Conservation (phyloP, 1,140 invertebrate species). For the Hylaeus anthracinus region DNA sequence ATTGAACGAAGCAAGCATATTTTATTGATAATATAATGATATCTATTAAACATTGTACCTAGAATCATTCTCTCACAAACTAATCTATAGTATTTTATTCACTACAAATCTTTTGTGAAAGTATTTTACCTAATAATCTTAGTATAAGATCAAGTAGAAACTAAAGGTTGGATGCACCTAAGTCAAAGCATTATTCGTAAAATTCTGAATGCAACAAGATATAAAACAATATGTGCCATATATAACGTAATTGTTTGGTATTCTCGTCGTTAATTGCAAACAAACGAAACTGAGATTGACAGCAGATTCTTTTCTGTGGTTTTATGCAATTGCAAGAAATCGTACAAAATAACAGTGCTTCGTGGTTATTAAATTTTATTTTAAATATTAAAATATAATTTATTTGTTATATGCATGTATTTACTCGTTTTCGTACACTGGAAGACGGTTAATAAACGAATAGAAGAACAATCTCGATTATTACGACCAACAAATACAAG, state of each 20-base stretch:
- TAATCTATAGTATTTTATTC: constrained; percentile 4
- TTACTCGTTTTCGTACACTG: constrained; percentile 36
- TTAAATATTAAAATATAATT: constrained; percentile 10
- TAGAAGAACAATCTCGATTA: not conserved
- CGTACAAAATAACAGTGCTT: constrained; percentile 14
- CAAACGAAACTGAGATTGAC: not conserved
- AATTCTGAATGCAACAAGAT: constrained; percentile 1
- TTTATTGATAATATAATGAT: constrained; percentile 8
- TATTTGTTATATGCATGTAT: constrained; percentile 29
- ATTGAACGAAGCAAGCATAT: constrained; percentile 30
- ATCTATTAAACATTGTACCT: constrained; percentile 12
- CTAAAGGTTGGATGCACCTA: constrained; percentile 3
- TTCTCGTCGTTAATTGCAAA: not conserved
- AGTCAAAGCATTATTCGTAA: not conserved
- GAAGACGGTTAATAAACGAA: not conserved
- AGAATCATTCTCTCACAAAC: constrained; percentile 13
- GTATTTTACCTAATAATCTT: not conserved
- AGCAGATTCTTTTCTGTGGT: not conserved
- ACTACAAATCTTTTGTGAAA: not conserved
- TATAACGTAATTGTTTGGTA: not conserved
- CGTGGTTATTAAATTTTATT: constrained; percentile 5
- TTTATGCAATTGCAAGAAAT: not conserved
- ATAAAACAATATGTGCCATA: not conserved
- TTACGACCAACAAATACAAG: not conserved
- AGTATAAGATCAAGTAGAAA: not conserved